Base-by-base conservation (phyloP, 2,113 vertebrate genomes). In the Lophius piscatorius region DNA sequence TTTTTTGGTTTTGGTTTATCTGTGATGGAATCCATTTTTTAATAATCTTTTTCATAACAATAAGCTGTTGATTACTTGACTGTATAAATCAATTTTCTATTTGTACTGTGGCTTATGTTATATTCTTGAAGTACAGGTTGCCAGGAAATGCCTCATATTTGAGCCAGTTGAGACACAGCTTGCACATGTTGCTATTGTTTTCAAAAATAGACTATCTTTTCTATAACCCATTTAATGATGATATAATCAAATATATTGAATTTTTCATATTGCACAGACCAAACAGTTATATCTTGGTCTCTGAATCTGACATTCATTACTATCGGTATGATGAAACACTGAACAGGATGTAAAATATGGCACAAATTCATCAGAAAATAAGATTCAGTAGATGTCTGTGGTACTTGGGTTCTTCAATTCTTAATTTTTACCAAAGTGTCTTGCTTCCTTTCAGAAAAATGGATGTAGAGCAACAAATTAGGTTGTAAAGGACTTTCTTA, bases 261-360 rank as follows among this genome's bases (percentile, higher is more conserved):
- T 39, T 28, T 24, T 54, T 36, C 21, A 35, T 40, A 14, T 33
- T 11, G 64, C 4, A 40, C 45, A 9, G 45, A 34, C 14, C 11
- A 26, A 47, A 21, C 0, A 1, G 50, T 42, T 17, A 7, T 4
- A 12, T 47, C 16, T 29, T 17, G 11, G 23, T 28, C 42, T 42
- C 16, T 70, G 39, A 39, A 35, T 35, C 50, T 38, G 17, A 44
- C 22, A 52, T 24, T 54, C 13, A 28, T 21, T 18, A 67, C 61
- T 71, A 48, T 52, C 56, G 54, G 1, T 42, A 16, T 57, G 42
- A 63, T 3, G 2, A 55, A 71, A 75, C 63, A 78, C 50, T 76
- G 75, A 69, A 62, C 35, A 62, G 59, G 31, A 74, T 23, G 41
- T 60, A 48, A 47, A 29, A 36, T 14, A 45, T 6, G 36, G 46